A percentile compares a stretch with the other conserved stretches of the same genome.
phyloP scores from a whole-genome alignment of 2,113 vertebrate genomes.

The Fregata magnificens region DNA sequence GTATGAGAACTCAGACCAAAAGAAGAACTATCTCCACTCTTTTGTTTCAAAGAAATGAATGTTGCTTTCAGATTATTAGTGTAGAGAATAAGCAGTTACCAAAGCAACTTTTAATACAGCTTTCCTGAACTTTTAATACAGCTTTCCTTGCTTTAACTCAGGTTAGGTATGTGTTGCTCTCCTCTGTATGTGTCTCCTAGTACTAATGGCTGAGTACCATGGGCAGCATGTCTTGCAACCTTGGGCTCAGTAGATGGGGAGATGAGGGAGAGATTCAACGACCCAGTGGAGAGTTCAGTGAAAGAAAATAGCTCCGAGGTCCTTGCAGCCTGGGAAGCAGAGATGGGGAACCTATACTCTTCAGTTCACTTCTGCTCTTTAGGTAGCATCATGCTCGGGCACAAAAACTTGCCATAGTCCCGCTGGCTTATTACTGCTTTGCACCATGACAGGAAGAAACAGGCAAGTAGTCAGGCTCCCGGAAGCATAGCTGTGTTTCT shows the following conservation, averaged over 20 bases:
- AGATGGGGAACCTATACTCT: background rate
- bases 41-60: background rate
- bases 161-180: background rate
- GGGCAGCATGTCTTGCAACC: background rate
- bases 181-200: background rate
- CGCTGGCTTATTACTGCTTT: background rate
- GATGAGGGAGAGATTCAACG: background rate
- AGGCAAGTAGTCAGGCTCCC: background rate
- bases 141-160: background rate
- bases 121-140: background rate
- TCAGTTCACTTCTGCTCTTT: background rate
- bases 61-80: background rate
- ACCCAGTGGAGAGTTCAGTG: background rate
- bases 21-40: background rate
- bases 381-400: background rate
- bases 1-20: background rate
- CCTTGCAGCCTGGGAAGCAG: background rate
- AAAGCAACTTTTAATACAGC: background rate
- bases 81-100: background rate
- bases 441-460: background rate
- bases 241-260: background rate
- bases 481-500: background rate
- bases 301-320: background rate
- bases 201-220: background rate
- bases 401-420: background rate